Percentiles rank a stretch among this genome's conserved stretches.
phyloP scores from a whole-genome alignment of 2,888 invertebrate genomes.

The Trissolcus japonicus region DNA sequence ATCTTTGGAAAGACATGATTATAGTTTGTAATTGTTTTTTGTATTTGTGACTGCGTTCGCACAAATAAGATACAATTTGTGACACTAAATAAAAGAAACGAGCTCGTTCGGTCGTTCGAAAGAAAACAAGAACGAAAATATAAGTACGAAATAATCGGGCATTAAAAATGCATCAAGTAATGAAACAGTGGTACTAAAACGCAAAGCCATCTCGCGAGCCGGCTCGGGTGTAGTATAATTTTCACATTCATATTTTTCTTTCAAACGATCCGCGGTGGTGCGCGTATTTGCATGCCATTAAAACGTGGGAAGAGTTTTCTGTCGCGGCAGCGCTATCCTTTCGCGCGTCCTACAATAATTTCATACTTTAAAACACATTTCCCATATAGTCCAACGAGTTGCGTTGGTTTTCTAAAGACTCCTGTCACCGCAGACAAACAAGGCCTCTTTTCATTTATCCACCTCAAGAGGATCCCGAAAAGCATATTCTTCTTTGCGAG shows the following conservation, averaged over 20 bases:
- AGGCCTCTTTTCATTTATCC: slow-evolving; percentile 49
- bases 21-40: too few species aligned
- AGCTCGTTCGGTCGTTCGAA: not conserved
- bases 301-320: slow-evolving; percentile 41
- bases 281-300: slow-evolving; percentile 48
- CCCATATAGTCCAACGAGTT: slow-evolving; percentile 33
- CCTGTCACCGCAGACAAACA: slow-evolving; percentile 50
- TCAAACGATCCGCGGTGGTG: slow-evolving; percentile 17
- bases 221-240: slow-evolving; percentile 16
- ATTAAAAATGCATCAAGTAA: slow-evolving; percentile 44
- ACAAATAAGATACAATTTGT: not conserved
- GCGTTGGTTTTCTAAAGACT: slow-evolving; percentile 44
- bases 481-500: slow-evolving; percentile 56
- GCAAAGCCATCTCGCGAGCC: not conserved
- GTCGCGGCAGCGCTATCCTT: slow-evolving; percentile 10
- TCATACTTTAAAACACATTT: slow-evolving; percentile 47
- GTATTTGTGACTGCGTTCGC: not conserved
- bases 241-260: slow-evolving; percentile 44
- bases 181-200: slow-evolving; percentile 23
- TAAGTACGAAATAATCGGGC: slow-evolving; percentile 25
- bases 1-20: too few species aligned
- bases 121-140: not conserved
- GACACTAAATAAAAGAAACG: not conserved
- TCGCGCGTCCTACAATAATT: slow-evolving; percentile 39
- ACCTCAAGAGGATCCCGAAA: slow-evolving; percentile 44